Conservation (phyloP, 2,888 invertebrate genomes). For the Trachelus troglodyta region DNA sequence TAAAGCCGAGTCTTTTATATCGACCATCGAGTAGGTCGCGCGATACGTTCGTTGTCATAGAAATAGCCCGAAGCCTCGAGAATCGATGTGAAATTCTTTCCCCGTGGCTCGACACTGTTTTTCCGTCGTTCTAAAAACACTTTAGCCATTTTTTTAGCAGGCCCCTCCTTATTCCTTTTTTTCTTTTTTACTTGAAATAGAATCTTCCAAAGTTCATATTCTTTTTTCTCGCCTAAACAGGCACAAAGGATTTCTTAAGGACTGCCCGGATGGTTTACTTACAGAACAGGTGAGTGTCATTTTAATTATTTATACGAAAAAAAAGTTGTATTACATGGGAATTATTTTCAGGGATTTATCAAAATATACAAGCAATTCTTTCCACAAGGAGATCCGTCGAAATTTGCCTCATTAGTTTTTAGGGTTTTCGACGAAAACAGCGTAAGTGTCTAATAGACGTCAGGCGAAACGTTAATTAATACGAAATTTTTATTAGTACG, state of each 20-base stretch:
- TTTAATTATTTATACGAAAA: neutral
- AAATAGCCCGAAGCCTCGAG: neutral
- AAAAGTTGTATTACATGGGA: neutral
- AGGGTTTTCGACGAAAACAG: conserved; percentile 99
- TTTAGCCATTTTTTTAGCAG: neutral
- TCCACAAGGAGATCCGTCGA: conserved; percentile 98
- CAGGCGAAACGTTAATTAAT: neutral
- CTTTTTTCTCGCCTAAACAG: conserved; percentile 69
- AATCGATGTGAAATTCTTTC: neutral
- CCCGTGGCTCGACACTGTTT: no score
- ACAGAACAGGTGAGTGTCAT: conserved; percentile 85
- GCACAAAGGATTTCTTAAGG: conserved; percentile 97
- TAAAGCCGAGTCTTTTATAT: neutral
- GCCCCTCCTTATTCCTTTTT: no score
- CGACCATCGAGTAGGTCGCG: neutral
- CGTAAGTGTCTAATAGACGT: conserved; percentile 74
- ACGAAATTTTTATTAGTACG: no score
- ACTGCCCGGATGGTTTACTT: conserved; percentile 94
- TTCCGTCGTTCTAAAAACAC: no score
- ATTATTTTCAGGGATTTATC: conserved; percentile 88
- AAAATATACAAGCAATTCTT: conserved; percentile 99
- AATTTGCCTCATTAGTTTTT: conserved; percentile 97
- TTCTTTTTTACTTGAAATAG: neutral
- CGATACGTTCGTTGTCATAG: conserved; percentile 4
- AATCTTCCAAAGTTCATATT: conserved; percentile 17